Conservation (phyloP, 2,888 invertebrate genomes). For the Baronia brevicornis region DNA sequence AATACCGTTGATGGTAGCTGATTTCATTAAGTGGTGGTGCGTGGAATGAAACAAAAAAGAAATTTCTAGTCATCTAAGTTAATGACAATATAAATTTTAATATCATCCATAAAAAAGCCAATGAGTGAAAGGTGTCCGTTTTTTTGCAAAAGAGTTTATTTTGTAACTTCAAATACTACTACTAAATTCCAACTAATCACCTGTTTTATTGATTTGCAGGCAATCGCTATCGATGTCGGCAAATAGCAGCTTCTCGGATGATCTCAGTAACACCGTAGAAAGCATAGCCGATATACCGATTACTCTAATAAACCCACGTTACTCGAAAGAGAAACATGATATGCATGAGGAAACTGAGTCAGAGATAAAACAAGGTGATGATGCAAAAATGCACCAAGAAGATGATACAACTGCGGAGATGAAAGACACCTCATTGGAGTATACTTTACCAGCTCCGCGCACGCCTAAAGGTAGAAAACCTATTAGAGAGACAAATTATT, state of each 20-base stretch:
- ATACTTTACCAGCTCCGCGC: constrained; percentile 30
- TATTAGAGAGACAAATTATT: constrained; percentile 34
- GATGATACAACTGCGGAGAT: constrained; percentile 14
- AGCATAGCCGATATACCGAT: constrained; percentile 65
- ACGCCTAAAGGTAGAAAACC: constrained; percentile 46
- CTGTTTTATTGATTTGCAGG: too few species aligned
- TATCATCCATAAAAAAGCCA: too few species aligned
- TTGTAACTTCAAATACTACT: too few species aligned
- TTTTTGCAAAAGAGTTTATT: too few species aligned
- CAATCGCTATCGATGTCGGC: constrained; percentile 55
- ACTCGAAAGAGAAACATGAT: constrained; percentile 36
- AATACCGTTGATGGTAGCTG: too few species aligned
- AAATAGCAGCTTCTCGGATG: constrained; percentile 62
- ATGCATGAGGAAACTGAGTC: constrained; percentile 10
- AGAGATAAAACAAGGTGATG: constrained; percentile 5
- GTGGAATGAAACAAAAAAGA: too few species aligned
- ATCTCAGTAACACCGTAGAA: constrained; percentile 58
- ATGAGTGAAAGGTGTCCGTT: too few species aligned
- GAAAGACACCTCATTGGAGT: constrained; percentile 14
- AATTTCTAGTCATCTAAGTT: too few species aligned
- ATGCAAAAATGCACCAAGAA: constrained; percentile 14
- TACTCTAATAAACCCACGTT: constrained; percentile 56
- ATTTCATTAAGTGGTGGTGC: too few species aligned
- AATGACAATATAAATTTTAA: too few species aligned
- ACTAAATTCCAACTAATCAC: too few species aligned